Conservation (phyloP, 37 sponge, comb jelly and placozoan genomes). For the Aphrocallistes beatrix region DNA sequence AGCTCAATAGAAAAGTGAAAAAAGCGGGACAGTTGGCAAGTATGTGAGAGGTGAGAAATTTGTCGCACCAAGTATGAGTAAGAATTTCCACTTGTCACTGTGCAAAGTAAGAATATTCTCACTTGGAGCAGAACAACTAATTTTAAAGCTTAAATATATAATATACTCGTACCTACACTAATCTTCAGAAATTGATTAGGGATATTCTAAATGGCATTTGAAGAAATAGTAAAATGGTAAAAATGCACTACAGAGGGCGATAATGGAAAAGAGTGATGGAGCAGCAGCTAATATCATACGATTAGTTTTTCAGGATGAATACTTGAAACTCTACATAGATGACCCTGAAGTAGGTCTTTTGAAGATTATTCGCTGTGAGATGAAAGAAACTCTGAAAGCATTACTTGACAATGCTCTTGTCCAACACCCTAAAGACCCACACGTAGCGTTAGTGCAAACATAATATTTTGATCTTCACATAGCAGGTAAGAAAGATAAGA, state of each 20-base stretch:
- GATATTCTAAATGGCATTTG: too few species aligned
- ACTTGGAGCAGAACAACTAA: too few species aligned
- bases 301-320: not conserved
- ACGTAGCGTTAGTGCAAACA: not conserved
- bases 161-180: too few species aligned
- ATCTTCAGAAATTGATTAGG: too few species aligned
- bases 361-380: not conserved
- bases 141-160: too few species aligned
- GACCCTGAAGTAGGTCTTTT: not conserved
- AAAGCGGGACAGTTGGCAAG: too few species aligned
- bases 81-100: too few species aligned
- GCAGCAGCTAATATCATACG: not conserved
- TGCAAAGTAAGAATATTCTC: too few species aligned
- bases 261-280: not conserved
- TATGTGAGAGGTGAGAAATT: too few species aligned
- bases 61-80: too few species aligned
- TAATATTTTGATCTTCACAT: not conserved
- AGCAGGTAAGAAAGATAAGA: not conserved
- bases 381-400: not conserved
- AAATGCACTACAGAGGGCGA: conserved; percentile 5
- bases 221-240: too few species aligned
- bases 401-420: not conserved
- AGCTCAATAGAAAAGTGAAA: too few species aligned
- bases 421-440: not conserved
- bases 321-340: not conserved